These are phyloP conservation scores for Drosophila ercepeae DNA, from an alignment of 1,140 invertebrate species.

Conservation along the genomic window DNA sequence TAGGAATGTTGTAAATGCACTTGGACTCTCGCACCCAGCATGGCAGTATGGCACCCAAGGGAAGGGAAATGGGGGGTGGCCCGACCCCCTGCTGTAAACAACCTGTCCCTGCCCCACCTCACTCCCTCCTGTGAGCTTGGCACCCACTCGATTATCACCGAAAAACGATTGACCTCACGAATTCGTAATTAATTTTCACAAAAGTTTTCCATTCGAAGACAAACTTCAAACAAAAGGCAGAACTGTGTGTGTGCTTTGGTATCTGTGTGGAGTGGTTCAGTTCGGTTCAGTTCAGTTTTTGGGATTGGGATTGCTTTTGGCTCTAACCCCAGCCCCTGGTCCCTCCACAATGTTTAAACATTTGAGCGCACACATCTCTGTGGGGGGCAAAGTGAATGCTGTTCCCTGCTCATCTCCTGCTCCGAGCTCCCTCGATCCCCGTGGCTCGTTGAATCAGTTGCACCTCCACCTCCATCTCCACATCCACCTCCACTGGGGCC, in stretches of 20 bases:
- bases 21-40: slow-evolving; percentile 54
- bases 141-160: slow-evolving; percentile 81
- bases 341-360: slow-evolving; percentile 75
- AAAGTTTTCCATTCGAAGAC: slow-evolving; percentile 82
- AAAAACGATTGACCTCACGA: slow-evolving; percentile 82
- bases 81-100: slow-evolving; percentile 56
- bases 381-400: slow-evolving; percentile 64
- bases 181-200: slow-evolving; percentile 83
- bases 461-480: slow-evolving; percentile 4
- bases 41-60: slow-evolving; percentile 51
- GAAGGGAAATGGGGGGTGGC: no score
- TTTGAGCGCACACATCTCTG: slow-evolving; percentile 62
- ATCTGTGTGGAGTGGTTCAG: slow-evolving; percentile 43
- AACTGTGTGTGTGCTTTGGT: slow-evolving; percentile 3
- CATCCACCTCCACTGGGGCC: background rate
- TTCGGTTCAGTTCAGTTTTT: slow-evolving; percentile 43
- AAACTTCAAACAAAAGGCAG: slow-evolving; percentile 79
- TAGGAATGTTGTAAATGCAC: slow-evolving; percentile 13
- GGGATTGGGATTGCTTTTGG: slow-evolving; percentile 66
- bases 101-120: slow-evolving; percentile 28
- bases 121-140: slow-evolving; percentile 38
- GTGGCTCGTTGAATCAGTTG: slow-evolving; percentile 21
- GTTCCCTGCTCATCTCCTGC: slow-evolving; percentile 35
- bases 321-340: background rate
- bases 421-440: slow-evolving; percentile 11